These are phyloP conservation scores for Cheilosia urbana DNA, from an alignment of 2,888 invertebrate species.

Conservation along the genomic window DNA sequence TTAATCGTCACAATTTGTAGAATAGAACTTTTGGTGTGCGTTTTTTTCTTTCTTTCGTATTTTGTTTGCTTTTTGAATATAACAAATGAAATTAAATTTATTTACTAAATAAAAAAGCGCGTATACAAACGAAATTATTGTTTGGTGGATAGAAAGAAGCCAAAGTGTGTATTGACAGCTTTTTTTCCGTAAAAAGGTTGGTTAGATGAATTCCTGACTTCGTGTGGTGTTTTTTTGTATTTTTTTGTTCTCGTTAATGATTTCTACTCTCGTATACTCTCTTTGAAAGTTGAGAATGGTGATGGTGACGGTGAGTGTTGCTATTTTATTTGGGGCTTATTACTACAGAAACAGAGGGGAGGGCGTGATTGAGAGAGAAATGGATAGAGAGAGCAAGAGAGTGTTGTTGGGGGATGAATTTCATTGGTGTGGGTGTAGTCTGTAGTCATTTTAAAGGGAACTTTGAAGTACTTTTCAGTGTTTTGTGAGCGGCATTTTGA, in stretches of 20 bases:
- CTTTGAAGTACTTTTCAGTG: conserved; percentile 29
- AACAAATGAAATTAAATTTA: conserved; percentile 72
- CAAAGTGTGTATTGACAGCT: conserved; percentile 84
- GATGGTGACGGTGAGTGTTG: conserved; percentile 39
- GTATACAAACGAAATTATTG: conserved; percentile 76
- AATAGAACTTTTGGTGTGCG: conserved; percentile 66
- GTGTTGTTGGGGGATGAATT: conserved; percentile 26
- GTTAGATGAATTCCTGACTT: conserved; percentile 65
- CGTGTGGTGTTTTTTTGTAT: conserved; percentile 43
- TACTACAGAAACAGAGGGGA: conserved; percentile 17
- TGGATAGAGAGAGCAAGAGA: conserved; percentile 17
- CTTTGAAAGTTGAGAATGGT: conserved; percentile 43
- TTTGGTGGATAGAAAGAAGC: conserved; percentile 83
- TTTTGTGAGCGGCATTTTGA: not conserved
- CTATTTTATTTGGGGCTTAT: conserved; percentile 47
- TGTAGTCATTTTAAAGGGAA: conserved; percentile 31
- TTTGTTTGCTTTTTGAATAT: conserved; percentile 36
- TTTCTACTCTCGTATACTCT: conserved; percentile 55
- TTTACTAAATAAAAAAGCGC: conserved; percentile 76
- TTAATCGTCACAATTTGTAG: conserved; percentile 55
- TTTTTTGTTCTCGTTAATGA: conserved; percentile 51
- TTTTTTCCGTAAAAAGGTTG: conserved; percentile 79
- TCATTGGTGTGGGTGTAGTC: conserved; percentile 51
- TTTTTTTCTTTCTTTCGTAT: conserved; percentile 27
- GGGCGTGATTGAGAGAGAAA: conserved; percentile 20